These are phyloP conservation scores for Sitta carolinensis DNA, from an alignment of 2,797 vertebrate genomes.

Conservation along the genomic window DNA sequence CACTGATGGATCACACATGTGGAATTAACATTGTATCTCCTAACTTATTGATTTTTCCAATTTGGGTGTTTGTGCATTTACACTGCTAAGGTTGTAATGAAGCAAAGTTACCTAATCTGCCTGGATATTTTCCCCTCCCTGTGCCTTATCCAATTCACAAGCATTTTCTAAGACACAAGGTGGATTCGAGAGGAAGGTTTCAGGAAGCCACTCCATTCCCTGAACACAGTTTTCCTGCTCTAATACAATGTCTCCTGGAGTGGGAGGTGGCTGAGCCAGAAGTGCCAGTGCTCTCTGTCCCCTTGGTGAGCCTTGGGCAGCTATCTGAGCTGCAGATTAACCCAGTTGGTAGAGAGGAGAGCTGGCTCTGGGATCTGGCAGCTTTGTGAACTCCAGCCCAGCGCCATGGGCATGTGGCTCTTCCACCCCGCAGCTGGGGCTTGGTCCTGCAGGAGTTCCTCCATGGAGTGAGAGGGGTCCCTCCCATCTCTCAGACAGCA, in stretches of 20 bases:
- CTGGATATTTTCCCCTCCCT: not conserved
- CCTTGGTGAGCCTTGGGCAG: not conserved
- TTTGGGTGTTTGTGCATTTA: not conserved
- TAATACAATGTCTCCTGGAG: fast-evolving
- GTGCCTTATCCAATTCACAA: not conserved
- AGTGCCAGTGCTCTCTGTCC: not conserved
- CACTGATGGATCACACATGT: not conserved
- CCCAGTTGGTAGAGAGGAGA: not conserved
- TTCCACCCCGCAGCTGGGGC: fast-evolving
- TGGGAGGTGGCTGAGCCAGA: not conserved
- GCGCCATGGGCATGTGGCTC: fast-evolving
- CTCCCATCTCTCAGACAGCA: fast-evolving
- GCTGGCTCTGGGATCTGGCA: not conserved
- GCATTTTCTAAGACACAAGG: not conserved
- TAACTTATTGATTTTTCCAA: not conserved
- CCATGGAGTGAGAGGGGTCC: fast-evolving
- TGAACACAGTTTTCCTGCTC: fast-evolving
- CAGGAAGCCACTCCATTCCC: not conserved
- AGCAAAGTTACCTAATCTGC: not conserved
- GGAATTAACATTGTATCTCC: not conserved
- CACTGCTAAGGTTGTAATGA: not conserved
- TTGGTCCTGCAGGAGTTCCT: not conserved
- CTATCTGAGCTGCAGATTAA: not conserved
- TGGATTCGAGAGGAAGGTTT: not conserved
- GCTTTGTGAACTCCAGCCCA: not conserved